phyloP scores from a whole-genome alignment of 2,888 invertebrate species.

The Diarsia brunnea region DNA sequence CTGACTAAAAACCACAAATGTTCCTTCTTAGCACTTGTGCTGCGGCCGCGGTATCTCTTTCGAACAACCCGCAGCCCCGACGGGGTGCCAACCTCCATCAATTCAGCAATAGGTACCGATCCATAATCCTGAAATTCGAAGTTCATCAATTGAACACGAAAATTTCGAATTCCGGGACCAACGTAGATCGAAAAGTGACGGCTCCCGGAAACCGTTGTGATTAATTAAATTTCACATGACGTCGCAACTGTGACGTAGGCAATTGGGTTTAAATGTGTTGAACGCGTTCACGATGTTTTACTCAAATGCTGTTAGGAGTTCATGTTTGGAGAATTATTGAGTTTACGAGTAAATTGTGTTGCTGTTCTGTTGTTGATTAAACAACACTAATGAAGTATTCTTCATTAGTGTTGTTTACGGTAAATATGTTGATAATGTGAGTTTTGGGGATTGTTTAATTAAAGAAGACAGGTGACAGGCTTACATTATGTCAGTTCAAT shows the following conservation, averaged over 20 bases:
- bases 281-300: constrained; percentile 43
- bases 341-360: constrained; percentile 16
- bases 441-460: not conserved
- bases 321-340: constrained; percentile 24
- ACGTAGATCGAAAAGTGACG: constrained; percentile 38
- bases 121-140: constrained; percentile 18
- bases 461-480: not conserved
- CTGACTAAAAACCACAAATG: no score
- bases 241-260: constrained; percentile 56
- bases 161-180: constrained; percentile 34
- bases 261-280: constrained; percentile 51
- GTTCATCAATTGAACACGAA: constrained; percentile 47
- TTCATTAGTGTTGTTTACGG: not conserved
- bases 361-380: constrained; percentile 22
- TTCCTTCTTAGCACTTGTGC: no score
- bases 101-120: not conserved
- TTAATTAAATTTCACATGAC: constrained; percentile 63
- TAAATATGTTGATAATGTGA: not conserved
- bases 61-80: no score
- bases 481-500: no score
- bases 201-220: constrained; percentile 48
- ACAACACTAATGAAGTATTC: no score
- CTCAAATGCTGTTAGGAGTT: constrained; percentile 50
- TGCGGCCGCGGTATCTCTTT: no score
- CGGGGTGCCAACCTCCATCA: no score